A percentile compares a stretch with the other conserved stretches of the same genome.
These are phyloP conservation scores for Callionymus lyra DNA, from an alignment of 2,113 vertebrate genomes.

Conservation along the genomic window DNA sequence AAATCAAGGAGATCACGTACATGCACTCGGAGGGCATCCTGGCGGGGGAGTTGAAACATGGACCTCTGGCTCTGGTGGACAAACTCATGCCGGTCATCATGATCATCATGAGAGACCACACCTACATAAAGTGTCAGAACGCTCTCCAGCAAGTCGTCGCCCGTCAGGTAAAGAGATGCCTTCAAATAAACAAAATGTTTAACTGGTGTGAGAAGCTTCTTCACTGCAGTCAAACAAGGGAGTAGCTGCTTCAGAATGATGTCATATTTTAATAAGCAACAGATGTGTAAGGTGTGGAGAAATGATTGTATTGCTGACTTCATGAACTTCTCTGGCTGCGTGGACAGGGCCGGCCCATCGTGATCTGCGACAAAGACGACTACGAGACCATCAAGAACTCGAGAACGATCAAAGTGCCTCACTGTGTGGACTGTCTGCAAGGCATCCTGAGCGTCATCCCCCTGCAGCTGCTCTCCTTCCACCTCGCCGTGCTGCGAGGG, in stretches of 20 bases:
- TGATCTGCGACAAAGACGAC: conserved; percentile 93
- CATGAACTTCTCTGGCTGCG: too few relatives aligned
- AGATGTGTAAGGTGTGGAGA: conserved; percentile 21
- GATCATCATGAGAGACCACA: conserved; percentile 98
- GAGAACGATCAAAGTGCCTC: conserved; percentile 89
- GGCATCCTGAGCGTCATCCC: conserved; percentile 94
- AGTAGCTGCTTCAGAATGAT: conserved; percentile 20
- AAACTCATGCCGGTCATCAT: conserved; percentile 99
- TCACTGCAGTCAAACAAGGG: conserved; percentile 10
- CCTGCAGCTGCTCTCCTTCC: conserved; percentile 92
- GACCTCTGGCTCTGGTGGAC: conserved; percentile 88
- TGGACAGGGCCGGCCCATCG: conserved; percentile 84
- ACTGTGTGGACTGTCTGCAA: conserved; percentile 93
- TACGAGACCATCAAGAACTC: conserved; percentile 89
- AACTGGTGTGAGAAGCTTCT: too few relatives aligned
- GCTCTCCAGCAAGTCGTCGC: conserved; percentile 94
- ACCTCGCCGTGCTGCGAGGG: conserved; percentile 89
- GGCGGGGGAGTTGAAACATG: conserved; percentile 93
- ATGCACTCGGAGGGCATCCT: conserved; percentile 98
- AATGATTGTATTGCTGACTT: too few relatives aligned
- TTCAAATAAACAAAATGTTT: too few relatives aligned
- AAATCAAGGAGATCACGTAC: conserved; percentile 99
- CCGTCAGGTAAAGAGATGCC: conserved; percentile 70
- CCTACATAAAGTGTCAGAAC: conserved; percentile 93
- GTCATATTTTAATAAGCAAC: conserved; percentile 30